phyloP scores from a whole-genome alignment of 2,113 vertebrate species.

The Scalopus aquaticus region DNA sequence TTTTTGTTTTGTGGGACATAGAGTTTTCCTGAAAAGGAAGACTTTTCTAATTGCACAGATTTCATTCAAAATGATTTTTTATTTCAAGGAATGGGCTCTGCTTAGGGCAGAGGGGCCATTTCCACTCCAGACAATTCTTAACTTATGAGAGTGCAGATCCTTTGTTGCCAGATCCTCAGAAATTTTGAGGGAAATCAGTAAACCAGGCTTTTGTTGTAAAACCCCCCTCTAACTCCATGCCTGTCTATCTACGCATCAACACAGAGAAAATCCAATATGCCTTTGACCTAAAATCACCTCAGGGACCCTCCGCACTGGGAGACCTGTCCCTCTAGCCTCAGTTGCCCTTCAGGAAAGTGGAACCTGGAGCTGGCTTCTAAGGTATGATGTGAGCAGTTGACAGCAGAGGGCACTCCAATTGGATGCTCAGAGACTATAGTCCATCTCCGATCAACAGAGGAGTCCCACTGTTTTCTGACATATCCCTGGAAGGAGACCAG shows the following conservation, averaged over 20 bases:
- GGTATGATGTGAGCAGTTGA: not conserved
- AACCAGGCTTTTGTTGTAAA: not conserved
- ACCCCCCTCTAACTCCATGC: not conserved
- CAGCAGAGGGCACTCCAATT: not conserved
- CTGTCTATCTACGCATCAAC: not conserved
- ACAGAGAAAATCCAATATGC: not conserved
- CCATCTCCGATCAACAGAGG: not conserved
- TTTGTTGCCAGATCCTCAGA: not conserved
- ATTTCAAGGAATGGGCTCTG: not conserved
- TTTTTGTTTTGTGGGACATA: no score
- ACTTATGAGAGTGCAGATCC: not conserved
- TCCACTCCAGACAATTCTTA: not conserved
- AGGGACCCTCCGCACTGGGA: not conserved
- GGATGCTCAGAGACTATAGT: not conserved
- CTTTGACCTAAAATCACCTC: not conserved
- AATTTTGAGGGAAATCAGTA: constrained; percentile 14
- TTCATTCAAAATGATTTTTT: not conserved
- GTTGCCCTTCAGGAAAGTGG: not conserved
- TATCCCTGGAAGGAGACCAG: not conserved
- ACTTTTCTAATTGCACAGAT: not conserved
- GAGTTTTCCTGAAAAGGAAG: not conserved
- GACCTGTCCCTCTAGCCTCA: not conserved
- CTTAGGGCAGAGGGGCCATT: not conserved
- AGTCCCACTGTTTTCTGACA: not conserved
- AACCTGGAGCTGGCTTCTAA: not conserved